A percentile compares a stretch with the other conserved stretches of the same genome.
These are phyloP conservation scores for Ctenopoma multispine DNA, from an alignment of 2,797 vertebrate species.

Conservation along the genomic window DNA sequence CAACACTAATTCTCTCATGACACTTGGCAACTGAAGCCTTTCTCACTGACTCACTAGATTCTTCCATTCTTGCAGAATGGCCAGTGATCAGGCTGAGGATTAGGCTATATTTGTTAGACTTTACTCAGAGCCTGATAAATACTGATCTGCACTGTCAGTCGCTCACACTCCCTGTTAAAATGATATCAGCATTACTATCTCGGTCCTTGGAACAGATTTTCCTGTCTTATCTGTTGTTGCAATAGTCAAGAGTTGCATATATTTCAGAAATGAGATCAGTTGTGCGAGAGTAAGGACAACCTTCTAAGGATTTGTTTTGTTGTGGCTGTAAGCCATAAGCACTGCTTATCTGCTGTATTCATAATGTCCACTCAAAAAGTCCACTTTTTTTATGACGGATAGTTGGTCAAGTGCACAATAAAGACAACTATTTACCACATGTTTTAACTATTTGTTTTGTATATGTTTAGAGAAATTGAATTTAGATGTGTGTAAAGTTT, in stretches of 20 bases:
- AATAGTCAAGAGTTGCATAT: neutral
- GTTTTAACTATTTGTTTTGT: neutral
- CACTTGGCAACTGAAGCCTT: conserved; percentile 49
- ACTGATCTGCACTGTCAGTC: conserved; percentile 42
- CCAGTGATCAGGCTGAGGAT: conserved; percentile 51
- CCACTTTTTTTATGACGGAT: neutral
- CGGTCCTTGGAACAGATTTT: conserved; percentile 14
- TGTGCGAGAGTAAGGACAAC: conserved; percentile 4
- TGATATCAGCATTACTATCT: conserved; percentile 35
- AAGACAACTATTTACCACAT: neutral
- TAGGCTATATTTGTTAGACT: conserved; percentile 63
- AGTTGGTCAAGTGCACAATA: neutral
- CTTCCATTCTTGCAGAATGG: conserved; percentile 46
- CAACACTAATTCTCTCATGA: conserved; percentile 50
- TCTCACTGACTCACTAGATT: conserved; percentile 57
- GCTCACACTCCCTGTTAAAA: conserved; percentile 33
- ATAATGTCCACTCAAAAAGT: neutral
- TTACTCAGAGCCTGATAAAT: conserved; percentile 53
- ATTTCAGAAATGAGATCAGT: conserved; percentile 9
- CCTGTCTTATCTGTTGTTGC: conserved; percentile 9
- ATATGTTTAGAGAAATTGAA: neutral
- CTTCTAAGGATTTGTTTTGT: conserved; percentile 2
- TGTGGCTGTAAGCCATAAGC: neutral
- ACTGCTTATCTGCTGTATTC: neutral
- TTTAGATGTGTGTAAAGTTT: neutral